Base-by-base conservation (phyloP, 2,113 vertebrate species). In the Tympanuchus pallidicinctus region DNA sequence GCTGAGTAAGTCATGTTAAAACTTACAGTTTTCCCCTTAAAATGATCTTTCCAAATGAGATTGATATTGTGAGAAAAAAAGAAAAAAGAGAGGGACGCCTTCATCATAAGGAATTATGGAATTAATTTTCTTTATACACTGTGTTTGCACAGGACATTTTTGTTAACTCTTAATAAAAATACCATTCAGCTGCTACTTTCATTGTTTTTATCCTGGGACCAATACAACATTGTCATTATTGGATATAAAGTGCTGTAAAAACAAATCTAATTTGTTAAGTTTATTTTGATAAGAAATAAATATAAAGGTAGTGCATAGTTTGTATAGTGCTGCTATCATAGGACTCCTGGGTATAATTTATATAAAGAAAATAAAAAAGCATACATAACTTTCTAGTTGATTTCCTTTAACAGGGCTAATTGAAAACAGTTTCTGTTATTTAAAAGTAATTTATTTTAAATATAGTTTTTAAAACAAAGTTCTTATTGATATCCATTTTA, bases 391-490 rank as follows among this genome's bases (percentile, higher is more conserved):
- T 97, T 97, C 95, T 96, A 96, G 89, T 93, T 92, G 93, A 96
- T 97, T 95, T 94, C 85, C 90, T 95, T 90, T 95, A 96, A 96
- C 95, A 94, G 91, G 84, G 88, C 95, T 97, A 97, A 97, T 97
- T 97, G 96, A 96, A 97, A 97, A 97, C 97, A 97, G 96, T 97
- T 97, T 97, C 96, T 97, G 91, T 95, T 96, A 97, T 97, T 96
- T 96, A 97, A 97, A 97, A 97, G 95, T 95, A 92, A 97, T 97
- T 97, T 97, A 97, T 97, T 97, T 97, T 88, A 97, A 97, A 96
- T 96, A 91, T 88, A 91, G 94, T 97, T 97, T 97, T 90, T 47
- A 97, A 97, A 97, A 97, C 96, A 97, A 97, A 97, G 95, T 97
- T 97, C 94, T 96, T 97, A 97, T 97, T 95, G 96, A 97, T 97